Percentiles rank a stretch among this genome's conserved stretches.
Evolutionary conservation across 2,113 vertebrate genomes (phyloP).

Genomic region (Coracopsis vasa): DNA sequence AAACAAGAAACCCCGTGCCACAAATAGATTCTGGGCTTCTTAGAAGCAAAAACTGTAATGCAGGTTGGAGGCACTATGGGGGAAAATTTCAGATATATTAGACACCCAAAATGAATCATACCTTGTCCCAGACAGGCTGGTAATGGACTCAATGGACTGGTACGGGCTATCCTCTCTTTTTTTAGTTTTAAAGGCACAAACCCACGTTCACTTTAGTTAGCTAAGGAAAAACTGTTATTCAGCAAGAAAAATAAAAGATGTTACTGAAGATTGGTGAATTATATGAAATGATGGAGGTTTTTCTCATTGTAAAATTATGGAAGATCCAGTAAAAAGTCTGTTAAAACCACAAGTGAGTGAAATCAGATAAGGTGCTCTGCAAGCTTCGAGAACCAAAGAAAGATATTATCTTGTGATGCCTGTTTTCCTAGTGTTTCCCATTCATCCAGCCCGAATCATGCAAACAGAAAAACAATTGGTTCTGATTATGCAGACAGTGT

Average conservation of each 20-base stretch:
- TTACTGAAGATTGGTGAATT: not conserved
- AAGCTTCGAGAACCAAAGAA: not conserved
- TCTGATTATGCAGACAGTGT: not conserved
- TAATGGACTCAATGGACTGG: not conserved
- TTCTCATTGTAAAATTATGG: not conserved
- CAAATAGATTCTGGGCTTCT: not conserved
- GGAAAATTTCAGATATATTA: not conserved
- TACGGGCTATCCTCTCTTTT: not conserved
- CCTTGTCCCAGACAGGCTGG: not conserved
- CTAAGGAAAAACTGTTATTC: not conserved
- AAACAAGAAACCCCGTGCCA: not conserved
- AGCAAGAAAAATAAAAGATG: not conserved
- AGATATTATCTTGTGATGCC: not conserved
- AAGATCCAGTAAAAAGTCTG: not conserved
- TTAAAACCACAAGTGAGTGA: not conserved
- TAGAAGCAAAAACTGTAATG: not conserved
- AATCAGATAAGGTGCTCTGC: not conserved
- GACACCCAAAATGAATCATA: not conserved
- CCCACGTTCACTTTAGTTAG: not conserved
- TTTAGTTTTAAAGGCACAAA: not conserved
- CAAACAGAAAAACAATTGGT: constrained; percentile 37
- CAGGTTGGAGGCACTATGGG: not conserved
- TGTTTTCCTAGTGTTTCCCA: not conserved
- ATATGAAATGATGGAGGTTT: not conserved
- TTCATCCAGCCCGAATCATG: not conserved